Evolutionary conservation across 1,140 invertebrate species (phyloP).

Genomic region (Lamellibrachia luymesi): DNA sequence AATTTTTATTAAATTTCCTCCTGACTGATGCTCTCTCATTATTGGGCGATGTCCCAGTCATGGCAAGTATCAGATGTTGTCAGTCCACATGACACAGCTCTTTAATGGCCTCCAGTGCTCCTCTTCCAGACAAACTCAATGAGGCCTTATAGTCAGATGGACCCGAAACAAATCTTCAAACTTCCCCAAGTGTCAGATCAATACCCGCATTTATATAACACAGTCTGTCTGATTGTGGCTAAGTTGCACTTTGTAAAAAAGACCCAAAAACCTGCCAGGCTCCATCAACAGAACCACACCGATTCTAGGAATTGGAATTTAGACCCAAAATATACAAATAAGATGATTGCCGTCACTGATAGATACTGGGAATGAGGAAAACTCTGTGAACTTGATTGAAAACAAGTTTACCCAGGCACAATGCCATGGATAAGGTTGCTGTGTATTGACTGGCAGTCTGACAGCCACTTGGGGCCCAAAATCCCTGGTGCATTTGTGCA

Average conservation of each 20-base stretch:
- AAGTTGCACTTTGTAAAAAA: background rate
- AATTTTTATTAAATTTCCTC: slow-evolving; percentile 2
- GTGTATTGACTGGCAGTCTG: background rate
- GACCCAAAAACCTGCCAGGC: background rate
- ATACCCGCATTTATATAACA: background rate
- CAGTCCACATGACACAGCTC: background rate
- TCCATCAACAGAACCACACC: background rate
- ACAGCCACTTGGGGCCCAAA: background rate
- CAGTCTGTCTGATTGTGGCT: no score
- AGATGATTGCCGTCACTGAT: background rate
- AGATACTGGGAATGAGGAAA: background rate
- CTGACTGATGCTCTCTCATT: background rate
- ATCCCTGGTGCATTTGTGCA: background rate
- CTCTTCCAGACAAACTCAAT: no score
- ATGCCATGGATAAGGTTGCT: background rate
- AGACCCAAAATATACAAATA: background rate
- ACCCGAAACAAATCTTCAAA: background rate
- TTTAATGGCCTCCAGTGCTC: background rate
- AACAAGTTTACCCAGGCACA: background rate
- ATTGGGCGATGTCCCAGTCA: background rate
- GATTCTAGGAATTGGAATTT: background rate
- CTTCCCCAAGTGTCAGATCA: background rate
- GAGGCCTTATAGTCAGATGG: no score
- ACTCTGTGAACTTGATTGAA: background rate
- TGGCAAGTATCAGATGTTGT: background rate